phyloP scores from a whole-genome alignment of 2,113 vertebrate species.

The Macaca mulatta region DNA sequence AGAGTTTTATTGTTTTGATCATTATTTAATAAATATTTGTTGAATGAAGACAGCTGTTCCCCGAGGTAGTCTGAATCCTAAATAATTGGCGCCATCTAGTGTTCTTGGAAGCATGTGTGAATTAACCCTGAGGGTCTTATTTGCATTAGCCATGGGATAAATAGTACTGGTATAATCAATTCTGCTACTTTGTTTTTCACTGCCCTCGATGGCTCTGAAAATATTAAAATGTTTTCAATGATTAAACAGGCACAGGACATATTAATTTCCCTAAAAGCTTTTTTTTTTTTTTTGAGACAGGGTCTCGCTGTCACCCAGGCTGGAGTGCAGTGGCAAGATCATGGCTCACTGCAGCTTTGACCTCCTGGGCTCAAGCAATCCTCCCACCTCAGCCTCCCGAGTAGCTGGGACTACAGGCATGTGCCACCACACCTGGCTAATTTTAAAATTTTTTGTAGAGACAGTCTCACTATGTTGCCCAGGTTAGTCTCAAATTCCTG shows the following conservation, averaged over 20 bases:
- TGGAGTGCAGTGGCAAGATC: too few relatives aligned
- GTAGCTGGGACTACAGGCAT: too few relatives aligned
- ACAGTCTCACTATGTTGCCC: too few relatives aligned
- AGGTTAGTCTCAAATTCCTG: too few relatives aligned
- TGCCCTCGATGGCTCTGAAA: background rate
- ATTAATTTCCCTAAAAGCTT: background rate
- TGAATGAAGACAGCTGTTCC: background rate
- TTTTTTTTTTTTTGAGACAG: too few relatives aligned
- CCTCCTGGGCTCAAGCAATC: too few relatives aligned
- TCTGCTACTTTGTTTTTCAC: background rate
- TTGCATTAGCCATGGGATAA: background rate
- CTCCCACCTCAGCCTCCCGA: too few relatives aligned
- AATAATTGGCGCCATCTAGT: conserved; percentile 64
- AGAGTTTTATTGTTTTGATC: conserved; percentile 37
- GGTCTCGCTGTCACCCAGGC: too few relatives aligned
- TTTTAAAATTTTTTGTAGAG: too few relatives aligned
- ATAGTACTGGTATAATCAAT: background rate
- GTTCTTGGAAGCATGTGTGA: conserved; percentile 23
- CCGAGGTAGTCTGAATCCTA: conserved; percentile 2
- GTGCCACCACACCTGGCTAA: too few relatives aligned
- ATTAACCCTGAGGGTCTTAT: background rate
- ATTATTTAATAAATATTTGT: conserved; percentile 24
- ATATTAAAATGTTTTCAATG: conserved; percentile 7
- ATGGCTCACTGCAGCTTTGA: too few relatives aligned
- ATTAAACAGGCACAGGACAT: background rate